Evolutionary conservation across 1,140 invertebrate genomes (phyloP), one percentile per base, ranked within the genome.

Genomic region (Pseudomyrmex sp.): DNA sequence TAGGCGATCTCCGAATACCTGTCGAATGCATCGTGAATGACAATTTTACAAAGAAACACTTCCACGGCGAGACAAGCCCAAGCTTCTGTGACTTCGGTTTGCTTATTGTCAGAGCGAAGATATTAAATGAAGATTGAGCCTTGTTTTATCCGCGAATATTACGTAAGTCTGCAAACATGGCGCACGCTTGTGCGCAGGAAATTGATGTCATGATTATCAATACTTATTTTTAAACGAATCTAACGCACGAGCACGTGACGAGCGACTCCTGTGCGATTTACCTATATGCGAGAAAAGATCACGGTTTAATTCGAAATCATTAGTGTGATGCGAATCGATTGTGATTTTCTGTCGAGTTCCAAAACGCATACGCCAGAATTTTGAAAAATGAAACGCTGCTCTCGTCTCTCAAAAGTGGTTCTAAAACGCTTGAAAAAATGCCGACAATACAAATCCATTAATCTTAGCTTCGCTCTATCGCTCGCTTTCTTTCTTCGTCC

Each of bases 371-470:
- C 50, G 84, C 74, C 75, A 46, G 85, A 91, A 85, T 91, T 92
- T 91, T 92, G 90, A 92, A 92, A 91, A 92, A 92, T 92, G 91
- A 90, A 77, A 89, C 69, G 75, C 87, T 84, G 86, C 91, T 76
- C 83, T 88, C 77, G 75, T 84, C 87, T 84, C 87, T 91, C 88
- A 89, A 92, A 92, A 92, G 91, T 92, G 89, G 85, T 90, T 88
- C 91, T 87, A 92, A 92, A 92, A 92, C 86, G 87, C 84, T 86
- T 89, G 90, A 91, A 92, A 91, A 92, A 92, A 89, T 90, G 89
- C 91, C 90, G 90, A 92, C 91, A 92, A 92, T 92, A 87, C 66
- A 77, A 89, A 91, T 91, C 91, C 91, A 92, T 92, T 92, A 92
- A 92, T 92, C 91, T 91, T 91, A 84, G 79, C 87, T 18, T 87